Conservation (phyloP, 2,888 invertebrate species). For the Yponomeuta plumbellus region DNA sequence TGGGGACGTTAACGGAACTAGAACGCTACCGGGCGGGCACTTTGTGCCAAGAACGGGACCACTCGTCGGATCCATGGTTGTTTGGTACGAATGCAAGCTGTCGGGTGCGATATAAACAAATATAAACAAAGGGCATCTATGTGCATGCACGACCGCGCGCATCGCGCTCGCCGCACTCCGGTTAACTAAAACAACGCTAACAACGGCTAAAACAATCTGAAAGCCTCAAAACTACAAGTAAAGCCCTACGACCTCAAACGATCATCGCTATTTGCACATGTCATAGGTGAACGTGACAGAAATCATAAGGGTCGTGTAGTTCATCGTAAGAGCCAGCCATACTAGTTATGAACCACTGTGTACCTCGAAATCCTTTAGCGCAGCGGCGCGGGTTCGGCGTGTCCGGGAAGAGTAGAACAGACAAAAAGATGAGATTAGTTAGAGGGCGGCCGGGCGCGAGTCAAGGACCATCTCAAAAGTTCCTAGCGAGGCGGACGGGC, state of each 20-base stretch:
- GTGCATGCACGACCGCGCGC: slow-evolving; percentile 73
- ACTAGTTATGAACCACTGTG: slow-evolving; percentile 73
- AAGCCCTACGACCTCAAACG: slow-evolving; percentile 76
- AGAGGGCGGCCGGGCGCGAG: slow-evolving; percentile 61
- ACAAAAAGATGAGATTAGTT: slow-evolving; percentile 81
- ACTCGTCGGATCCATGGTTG: slow-evolving; percentile 68
- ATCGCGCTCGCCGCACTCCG: slow-evolving; percentile 73
- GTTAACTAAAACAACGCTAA: slow-evolving; percentile 75
- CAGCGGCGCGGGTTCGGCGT: slow-evolving; percentile 79
- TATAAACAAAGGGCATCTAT: slow-evolving; percentile 71
- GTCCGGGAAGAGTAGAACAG: slow-evolving; percentile 83
- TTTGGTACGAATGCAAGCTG: slow-evolving; percentile 70
- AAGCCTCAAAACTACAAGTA: slow-evolving; percentile 78
- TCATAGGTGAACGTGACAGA: slow-evolving; percentile 57
- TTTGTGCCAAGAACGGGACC: slow-evolving; percentile 44
- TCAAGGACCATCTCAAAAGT: slow-evolving; percentile 96
- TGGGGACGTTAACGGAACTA: slow-evolving; percentile 48
- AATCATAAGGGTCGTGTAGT: slow-evolving; percentile 59
- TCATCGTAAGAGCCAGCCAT: slow-evolving; percentile 69
- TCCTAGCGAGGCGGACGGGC: slow-evolving; percentile 74
- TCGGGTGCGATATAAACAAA: slow-evolving; percentile 74
- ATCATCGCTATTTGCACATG: slow-evolving; percentile 60
- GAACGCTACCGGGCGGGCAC: slow-evolving; percentile 52
- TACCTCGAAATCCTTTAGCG: slow-evolving; percentile 92
- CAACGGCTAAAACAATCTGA: slow-evolving; percentile 76